Evolutionary conservation across 2,113 vertebrate species (phyloP), one percentile per base, ranked within the genome.

Genomic region (Prunella fulvescens): DNA sequence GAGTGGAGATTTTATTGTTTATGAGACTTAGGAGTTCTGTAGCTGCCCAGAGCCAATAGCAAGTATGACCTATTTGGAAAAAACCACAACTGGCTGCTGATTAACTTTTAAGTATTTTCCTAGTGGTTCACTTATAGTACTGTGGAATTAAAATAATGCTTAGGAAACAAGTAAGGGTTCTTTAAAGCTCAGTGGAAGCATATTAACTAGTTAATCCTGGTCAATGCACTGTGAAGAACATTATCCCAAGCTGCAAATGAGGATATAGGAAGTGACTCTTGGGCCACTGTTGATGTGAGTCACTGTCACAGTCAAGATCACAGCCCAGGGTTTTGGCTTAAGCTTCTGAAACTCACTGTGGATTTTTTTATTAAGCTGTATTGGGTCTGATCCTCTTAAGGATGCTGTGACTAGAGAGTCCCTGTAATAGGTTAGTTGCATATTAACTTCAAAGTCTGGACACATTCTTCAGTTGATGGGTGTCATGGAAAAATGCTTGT

Each of bases 131-230:
- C 26, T 88, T 70, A 29, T 0, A 44, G 54, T 70, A 39, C 69
- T 86, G 65, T 88, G 62, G 92, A 81, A 84, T 90, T 93, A 56
- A 82, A 95, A 64, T 85, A 67, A 71, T 88, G 44, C 64, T 67
- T 78, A 65, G 37, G 40, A 65, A 86, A 60, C 53, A 67, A 80
- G 33, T 7, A 64, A 40, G 11, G 24, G 53, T 57, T 90, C 37
- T 53, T 67, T 88, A 50, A 82, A 82, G 48, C 62, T 88, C 4
- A 1, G 24, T 44, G 44, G 60, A 83, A 79, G 67, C 42, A 7
- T 50, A 56, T 58, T 77, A 90, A 50, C 54, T 47, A 19, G 64
- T 80, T 92, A 82, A 83, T 90, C 24, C 45, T 64, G 64, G 51
- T 47, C 2, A 3, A 8, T 56, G 51, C 56, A 44, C 0, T 0